Percentiles rank a stretch among this genome's conserved stretches.
phyloP scores from a whole-genome alignment of 2,797 vertebrate species.

The Enoplosus armatus region DNA sequence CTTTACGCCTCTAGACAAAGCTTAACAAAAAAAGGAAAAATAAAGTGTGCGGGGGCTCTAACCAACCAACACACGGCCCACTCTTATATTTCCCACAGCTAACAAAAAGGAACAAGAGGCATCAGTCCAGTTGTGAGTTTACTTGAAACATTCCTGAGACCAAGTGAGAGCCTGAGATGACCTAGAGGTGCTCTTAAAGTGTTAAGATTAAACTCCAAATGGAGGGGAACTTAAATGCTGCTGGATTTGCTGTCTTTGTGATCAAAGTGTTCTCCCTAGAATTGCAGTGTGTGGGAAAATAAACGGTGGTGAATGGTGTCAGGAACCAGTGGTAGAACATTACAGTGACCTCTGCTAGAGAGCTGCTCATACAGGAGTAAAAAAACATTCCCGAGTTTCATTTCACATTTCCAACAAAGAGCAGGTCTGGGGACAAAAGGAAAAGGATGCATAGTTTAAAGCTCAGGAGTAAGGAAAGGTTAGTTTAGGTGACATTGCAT shows the following conservation, averaged over 20 bases:
- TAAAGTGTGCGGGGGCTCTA: slow-evolving; percentile 24
- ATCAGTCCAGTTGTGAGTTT: slow-evolving; percentile 43
- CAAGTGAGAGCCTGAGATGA: slow-evolving; percentile 34
- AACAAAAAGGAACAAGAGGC: slow-evolving; percentile 37
- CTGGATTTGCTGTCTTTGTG: slow-evolving; percentile 59
- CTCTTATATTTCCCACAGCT: slow-evolving; percentile 45
- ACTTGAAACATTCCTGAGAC: slow-evolving; percentile 47
- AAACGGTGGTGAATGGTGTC: slow-evolving; percentile 33
- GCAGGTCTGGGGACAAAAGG: background rate
- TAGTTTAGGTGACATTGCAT: slow-evolving; percentile 15
- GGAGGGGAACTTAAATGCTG: slow-evolving; percentile 38
- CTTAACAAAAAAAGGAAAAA: background rate
- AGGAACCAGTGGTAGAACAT: slow-evolving; percentile 49
- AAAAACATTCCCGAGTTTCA: slow-evolving; percentile 29
- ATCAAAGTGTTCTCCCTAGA: slow-evolving; percentile 58
- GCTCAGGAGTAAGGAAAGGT: background rate
- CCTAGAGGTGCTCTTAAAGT: slow-evolving; percentile 44
- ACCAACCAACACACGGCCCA: slow-evolving; percentile 40
- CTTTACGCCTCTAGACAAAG: slow-evolving; percentile 39
- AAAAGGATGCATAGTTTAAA: background rate
- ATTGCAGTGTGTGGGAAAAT: slow-evolving; percentile 45
- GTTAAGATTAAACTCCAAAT: slow-evolving; percentile 55
- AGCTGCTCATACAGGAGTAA: slow-evolving; percentile 24
- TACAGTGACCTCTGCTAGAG: slow-evolving; percentile 39
- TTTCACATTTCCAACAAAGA: slow-evolving; percentile 40